Base-by-base conservation (phyloP, 2,888 invertebrate genomes). In the Sceliomorpha sp. region DNA sequence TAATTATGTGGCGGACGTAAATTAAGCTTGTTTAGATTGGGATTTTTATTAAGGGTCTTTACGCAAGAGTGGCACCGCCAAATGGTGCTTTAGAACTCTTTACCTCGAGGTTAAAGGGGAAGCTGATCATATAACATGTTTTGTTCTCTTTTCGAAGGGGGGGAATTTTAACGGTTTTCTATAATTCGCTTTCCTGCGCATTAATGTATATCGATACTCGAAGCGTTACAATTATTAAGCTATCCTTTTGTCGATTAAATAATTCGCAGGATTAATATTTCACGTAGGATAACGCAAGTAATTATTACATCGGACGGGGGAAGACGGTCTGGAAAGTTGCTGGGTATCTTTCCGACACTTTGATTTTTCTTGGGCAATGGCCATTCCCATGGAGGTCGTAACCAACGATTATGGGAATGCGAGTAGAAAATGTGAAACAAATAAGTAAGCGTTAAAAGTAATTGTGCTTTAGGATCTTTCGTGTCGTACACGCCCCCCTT, bases 1-100 rank as follows among this genome's bases (percentile, higher is more conserved):
- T 88, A 88, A 88, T 88, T 88, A 88, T 87, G 87, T 86, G 86
- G 87, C 86, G 84, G 86, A 86, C 85, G 88, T 87, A 86, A 88
- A 88, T 88, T 87, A 86, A 88, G 87, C 86, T 87, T 87, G 87
- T 88, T 88, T 88, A 83, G 87, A 88, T 87, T 88, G 87, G 84
- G 85, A 88, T 88, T 88, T 88, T 88, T 87, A 87, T 88, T 87
- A 87, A 87, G 84, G 86, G 78, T 79, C 80, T 86, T 83, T 85
- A 82, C 80, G 79, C 80, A 78, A 77, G 79, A 81, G 81, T 77
- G 76, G 77, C 77, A 70, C 77, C 73, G 73, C 76, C 79, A 86
- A 86, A 86, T 84, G 81, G 80, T 79, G 80, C 77, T 76, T 75
- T 71, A 73, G 75, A 81, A 77, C 76, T 79, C 75, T 73, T 66